Conservation (phyloP, 2,888 invertebrate genomes). For the Pandemis cinnamomeana region DNA sequence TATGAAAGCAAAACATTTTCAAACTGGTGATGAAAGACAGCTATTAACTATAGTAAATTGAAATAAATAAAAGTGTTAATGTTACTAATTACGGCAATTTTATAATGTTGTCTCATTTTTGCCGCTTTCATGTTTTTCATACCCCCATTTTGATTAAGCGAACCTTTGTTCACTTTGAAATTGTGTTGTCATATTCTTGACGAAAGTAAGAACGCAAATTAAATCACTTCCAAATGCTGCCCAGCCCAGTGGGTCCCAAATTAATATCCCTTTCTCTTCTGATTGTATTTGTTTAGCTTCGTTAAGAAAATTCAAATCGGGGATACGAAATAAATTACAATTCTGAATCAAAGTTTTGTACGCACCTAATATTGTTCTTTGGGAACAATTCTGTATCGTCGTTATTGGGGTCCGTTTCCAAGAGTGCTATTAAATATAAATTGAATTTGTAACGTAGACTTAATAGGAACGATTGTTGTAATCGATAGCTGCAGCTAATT, state of each 20-base stretch:
- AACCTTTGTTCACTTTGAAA: constrained; percentile 31
- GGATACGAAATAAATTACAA: constrained; percentile 40
- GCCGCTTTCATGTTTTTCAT: neutral
- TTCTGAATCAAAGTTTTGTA: constrained; percentile 37
- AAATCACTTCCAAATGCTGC: constrained; percentile 39
- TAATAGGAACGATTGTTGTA: constrained; percentile 21
- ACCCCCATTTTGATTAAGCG: constrained; percentile 9
- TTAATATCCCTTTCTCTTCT: constrained; percentile 42
- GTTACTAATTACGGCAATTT: too few relatives aligned
- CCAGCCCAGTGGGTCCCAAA: constrained; percentile 39
- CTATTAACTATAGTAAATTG: neutral
- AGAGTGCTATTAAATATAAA: constrained; percentile 14
- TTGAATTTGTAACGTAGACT: constrained; percentile 41
- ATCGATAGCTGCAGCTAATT: constrained; percentile 2
- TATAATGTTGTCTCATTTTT: neutral
- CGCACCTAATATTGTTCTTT: constrained; percentile 37
- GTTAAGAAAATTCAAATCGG: constrained; percentile 42
- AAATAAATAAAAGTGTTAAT: too few relatives aligned
- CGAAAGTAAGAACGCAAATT: constrained; percentile 40
- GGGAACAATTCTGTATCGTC: constrained; percentile 34
- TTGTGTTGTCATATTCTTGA: constrained; percentile 31
- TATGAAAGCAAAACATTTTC: too few relatives aligned
- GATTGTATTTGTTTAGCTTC: constrained; percentile 44
- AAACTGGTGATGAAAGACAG: too few relatives aligned
- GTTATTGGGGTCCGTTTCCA: constrained; percentile 25